phyloP scores from a whole-genome alignment of 2,888 invertebrate genomes.

The Gastrophysa polygoni region DNA sequence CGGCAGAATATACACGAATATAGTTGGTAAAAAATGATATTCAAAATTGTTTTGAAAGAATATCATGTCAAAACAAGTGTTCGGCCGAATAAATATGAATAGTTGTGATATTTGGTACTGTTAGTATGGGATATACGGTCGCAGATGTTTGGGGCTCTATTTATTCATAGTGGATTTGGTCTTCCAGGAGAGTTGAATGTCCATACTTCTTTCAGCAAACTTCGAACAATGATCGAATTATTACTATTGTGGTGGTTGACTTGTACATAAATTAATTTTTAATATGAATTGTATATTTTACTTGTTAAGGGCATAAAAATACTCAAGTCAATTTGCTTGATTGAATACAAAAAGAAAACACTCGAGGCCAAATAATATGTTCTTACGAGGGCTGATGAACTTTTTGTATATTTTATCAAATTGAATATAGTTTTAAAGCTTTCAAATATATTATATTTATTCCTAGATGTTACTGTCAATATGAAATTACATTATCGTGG shows the following conservation, averaged over 20 bases:
- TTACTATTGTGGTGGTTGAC: neutral
- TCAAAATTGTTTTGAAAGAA: too few species aligned
- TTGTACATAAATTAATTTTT: slow-evolving; percentile 32
- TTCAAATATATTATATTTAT: slow-evolving; percentile 36
- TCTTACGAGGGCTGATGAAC: slow-evolving; percentile 31
- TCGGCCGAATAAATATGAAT: too few species aligned
- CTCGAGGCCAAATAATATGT: slow-evolving; percentile 44
- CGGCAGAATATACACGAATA: neutral
- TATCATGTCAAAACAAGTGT: too few species aligned
- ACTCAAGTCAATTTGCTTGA: slow-evolving; percentile 42
- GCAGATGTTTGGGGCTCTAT: too few species aligned
- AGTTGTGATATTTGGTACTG: too few species aligned
- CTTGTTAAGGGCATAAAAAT: slow-evolving; percentile 35
- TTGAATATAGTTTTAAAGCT: slow-evolving; percentile 36
- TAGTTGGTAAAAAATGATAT: neutral
- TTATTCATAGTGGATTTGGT: too few species aligned
- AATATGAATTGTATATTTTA: slow-evolving; percentile 32
- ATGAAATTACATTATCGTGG: slow-evolving; percentile 19
- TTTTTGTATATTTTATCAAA: slow-evolving; percentile 38
- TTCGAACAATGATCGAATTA: too few species aligned
- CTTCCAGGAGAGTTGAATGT: too few species aligned
- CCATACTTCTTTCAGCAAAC: too few species aligned
- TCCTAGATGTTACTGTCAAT: slow-evolving; percentile 28
- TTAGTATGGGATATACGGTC: too few species aligned
- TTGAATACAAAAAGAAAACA: slow-evolving; percentile 28